Evolutionary conservation across 2,113 vertebrate species (phyloP).

Genomic region (Piliocolobus tephrosceles): DNA sequence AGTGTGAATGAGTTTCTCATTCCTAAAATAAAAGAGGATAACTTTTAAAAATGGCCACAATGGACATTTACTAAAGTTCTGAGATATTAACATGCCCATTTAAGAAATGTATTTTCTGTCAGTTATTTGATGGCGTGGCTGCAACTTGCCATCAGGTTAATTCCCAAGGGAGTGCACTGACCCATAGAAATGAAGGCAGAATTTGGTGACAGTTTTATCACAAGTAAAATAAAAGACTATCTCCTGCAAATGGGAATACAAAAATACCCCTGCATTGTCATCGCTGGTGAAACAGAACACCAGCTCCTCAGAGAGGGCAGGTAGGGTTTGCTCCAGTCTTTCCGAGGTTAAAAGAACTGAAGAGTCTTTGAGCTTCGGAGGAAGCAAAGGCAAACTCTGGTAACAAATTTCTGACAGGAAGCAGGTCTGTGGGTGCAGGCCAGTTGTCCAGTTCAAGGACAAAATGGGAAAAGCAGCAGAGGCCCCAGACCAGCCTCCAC

Average conservation of each 20-base stretch:
- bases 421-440: not conserved
- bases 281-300: not conserved
- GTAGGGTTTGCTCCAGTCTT: not conserved
- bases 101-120: not conserved
- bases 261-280: not conserved
- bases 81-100: not conserved
- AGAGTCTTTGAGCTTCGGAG: not conserved
- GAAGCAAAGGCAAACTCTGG: not conserved
- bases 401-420: too few species aligned
- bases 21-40: not conserved
- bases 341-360: not conserved
- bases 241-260: too few species aligned
- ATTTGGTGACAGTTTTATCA: not conserved
- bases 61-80: not conserved
- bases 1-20: not conserved
- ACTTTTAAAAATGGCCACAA: not conserved
- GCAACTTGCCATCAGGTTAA: too few species aligned
- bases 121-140: not conserved
- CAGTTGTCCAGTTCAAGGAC: not conserved
- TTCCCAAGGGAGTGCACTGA: not conserved
- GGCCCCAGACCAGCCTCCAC: not conserved
- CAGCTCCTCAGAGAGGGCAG: accelerated
- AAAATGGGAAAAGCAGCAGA: not conserved
- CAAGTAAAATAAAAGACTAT: not conserved
- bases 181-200: not conserved